Evolutionary conservation across 1,140 invertebrate genomes (phyloP), one percentile per base, ranked within the genome.

Genomic region (Drosophila nebulosa): DNA sequence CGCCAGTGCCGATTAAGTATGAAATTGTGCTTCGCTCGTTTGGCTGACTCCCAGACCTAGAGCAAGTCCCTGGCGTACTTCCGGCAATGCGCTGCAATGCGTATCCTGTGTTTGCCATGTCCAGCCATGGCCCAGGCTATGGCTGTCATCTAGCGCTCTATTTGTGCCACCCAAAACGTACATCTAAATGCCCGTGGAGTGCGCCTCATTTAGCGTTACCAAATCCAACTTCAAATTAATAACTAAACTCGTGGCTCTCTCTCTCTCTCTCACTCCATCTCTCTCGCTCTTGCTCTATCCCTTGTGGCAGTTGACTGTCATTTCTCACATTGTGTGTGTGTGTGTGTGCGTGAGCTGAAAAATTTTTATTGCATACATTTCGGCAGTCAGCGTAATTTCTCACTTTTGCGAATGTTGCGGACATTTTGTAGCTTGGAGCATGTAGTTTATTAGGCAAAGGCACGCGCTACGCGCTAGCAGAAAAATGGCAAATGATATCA

Each of bases 301-400:
- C 52, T 18, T 64, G 18, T 53, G 57, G 30, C 51, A 42, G 30
- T 55, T 69, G 67, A 56, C 64, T 69, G 68, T 51, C 68, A 79
- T 84, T 79, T 79, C 78, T 84, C 75, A 83, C 35, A 64, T 46
- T 35, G 46, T 42, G 12, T 22, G 21, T 21, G 24, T 16, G 21
- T 4, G 7, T 21, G 50, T 72, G 76, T 77, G 83, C 78, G 81
- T 80, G 80, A 85, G 77, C 74, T 86, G 78, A 88, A 88, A 80
- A 89, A 89, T 89, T 84, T 89, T 89, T 89, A 89, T 89, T 89
- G 85, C 85, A 89, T 89, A 89, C 85, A 80, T 89, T 89, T 73
- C 35, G 81, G 71, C 78, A 85, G 78, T 85, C 79, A 78, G 75
- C 84, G 85, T 83, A 81, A 88, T 86, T 86, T 86, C 81, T 86